Percentiles rank a stretch among this genome's conserved stretches.
phyloP scores from a whole-genome alignment of 2,888 invertebrate species.

The Acholoe squamosa region DNA sequence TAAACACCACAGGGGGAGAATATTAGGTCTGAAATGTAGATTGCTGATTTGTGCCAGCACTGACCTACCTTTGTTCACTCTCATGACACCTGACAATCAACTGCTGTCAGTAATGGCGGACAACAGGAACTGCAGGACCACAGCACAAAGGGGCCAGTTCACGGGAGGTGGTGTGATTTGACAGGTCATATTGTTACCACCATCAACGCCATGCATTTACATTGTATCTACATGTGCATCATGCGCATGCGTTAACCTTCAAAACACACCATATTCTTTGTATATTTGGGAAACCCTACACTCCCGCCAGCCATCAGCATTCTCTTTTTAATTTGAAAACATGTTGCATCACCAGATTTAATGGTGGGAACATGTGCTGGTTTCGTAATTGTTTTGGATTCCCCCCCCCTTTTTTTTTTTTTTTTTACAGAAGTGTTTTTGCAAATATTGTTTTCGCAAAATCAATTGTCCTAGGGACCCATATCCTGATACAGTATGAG shows the following conservation, averaged over 20 bases:
- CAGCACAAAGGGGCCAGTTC: background rate
- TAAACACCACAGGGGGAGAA: background rate
- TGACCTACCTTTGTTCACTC: background rate
- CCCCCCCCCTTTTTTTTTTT: background rate
- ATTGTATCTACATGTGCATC: background rate
- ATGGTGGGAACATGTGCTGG: slow-evolving; percentile 1
- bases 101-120: background rate
- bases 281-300: background rate
- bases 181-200: background rate
- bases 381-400: no score
- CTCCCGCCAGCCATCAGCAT: no score
- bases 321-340: background rate
- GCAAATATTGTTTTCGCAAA: no score
- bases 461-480: background rate
- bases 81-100: slow-evolving; percentile 34
- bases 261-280: background rate
- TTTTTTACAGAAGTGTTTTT: background rate
- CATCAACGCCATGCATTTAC: background rate
- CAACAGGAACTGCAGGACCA: background rate
- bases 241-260: background rate
- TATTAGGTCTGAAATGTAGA: background rate
- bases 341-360: background rate
- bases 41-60: background rate
- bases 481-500: no score
- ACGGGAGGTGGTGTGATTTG: slow-evolving; percentile 1